A percentile compares a stretch with the other conserved stretches of the same genome.
Conservation (phyloP, 2,888 invertebrate genomes). For the Drosophila bunnanda region DNA sequence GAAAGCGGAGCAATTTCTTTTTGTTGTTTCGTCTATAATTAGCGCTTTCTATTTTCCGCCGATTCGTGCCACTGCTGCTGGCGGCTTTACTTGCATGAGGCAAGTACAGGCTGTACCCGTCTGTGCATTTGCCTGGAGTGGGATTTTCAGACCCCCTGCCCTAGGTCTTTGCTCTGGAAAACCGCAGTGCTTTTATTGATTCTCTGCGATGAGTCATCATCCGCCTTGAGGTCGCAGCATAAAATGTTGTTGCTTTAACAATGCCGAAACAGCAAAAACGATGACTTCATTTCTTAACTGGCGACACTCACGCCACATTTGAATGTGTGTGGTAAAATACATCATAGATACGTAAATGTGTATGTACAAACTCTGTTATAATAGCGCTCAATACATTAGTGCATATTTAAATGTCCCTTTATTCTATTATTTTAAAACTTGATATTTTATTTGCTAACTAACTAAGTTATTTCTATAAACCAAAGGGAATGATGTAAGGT, state of each 20-base stretch:
- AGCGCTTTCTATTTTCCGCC: slow-evolving; percentile 58
- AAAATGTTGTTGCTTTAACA: slow-evolving; percentile 17
- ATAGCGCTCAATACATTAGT: neutral
- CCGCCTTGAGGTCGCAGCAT: slow-evolving; percentile 46
- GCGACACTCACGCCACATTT: slow-evolving; percentile 17
- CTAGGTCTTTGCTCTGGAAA: slow-evolving; percentile 4
- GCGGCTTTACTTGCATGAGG: slow-evolving; percentile 11
- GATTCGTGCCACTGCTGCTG: slow-evolving; percentile 35
- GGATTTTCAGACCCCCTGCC: slow-evolving; percentile 11
- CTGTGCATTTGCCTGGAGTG: slow-evolving; percentile 37
- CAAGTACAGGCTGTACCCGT: slow-evolving; percentile 54
- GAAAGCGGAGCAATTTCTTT: slow-evolving; percentile 52
- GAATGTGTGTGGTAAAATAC: neutral
- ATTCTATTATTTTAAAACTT: neutral
- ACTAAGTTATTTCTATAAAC: neutral
- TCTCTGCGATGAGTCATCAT: slow-evolving; percentile 62
- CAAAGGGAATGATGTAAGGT: neutral
- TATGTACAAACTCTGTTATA: slow-evolving; percentile 8
- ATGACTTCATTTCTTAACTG: slow-evolving; percentile 68
- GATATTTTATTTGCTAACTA: neutral
- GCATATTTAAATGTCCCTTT: neutral
- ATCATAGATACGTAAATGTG: neutral
- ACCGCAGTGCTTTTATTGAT: slow-evolving; percentile 14
- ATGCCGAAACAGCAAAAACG: slow-evolving; percentile 29
- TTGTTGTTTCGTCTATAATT: slow-evolving; percentile 49